Percentiles rank a stretch among this genome's conserved stretches.
phyloP scores from a whole-genome alignment of 2,797 vertebrate species.

The Microtus californicus region DNA sequence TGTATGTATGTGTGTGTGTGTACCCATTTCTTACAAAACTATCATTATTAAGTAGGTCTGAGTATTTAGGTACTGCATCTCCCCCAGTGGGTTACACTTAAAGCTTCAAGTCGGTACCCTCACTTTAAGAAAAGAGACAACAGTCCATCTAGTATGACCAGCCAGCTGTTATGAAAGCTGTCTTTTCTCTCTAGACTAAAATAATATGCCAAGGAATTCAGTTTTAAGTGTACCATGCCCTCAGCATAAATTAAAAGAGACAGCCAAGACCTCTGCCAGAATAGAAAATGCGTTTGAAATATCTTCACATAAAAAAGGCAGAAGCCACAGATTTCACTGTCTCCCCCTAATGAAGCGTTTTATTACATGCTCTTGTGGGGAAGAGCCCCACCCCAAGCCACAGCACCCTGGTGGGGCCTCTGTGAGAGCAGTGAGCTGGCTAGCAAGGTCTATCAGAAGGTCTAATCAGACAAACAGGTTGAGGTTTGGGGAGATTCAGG shows the following conservation, averaged over 20 bases:
- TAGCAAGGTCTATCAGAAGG: background rate
- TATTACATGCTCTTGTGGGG: slow-evolving; percentile 58
- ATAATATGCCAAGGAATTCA: slow-evolving; percentile 51
- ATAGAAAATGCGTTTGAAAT: slow-evolving; percentile 72
- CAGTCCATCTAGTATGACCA: slow-evolving; percentile 17
- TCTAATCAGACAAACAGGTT: slow-evolving; percentile 34
- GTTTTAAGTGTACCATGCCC: slow-evolving; percentile 45
- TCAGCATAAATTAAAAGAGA: slow-evolving; percentile 72
- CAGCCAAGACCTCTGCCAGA: slow-evolving; percentile 66
- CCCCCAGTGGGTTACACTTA: background rate
- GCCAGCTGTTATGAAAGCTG: slow-evolving; percentile 38
- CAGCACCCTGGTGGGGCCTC: slow-evolving; percentile 56
- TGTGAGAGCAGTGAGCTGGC: slow-evolving; percentile 30
- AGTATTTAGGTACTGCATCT: slow-evolving; percentile 18
- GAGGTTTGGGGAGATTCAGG: slow-evolving; percentile 44
- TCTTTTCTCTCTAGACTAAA: slow-evolving; percentile 66
- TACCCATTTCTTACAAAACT: slow-evolving; percentile 23
- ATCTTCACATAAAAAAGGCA: slow-evolving; percentile 55
- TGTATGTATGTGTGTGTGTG: background rate
- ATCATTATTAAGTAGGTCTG: background rate
- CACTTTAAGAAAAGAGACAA: background rate
- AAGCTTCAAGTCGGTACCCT: background rate
- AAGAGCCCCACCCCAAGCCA: slow-evolving; percentile 67
- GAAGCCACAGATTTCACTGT: slow-evolving; percentile 75
- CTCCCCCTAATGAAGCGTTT: slow-evolving; percentile 63